phyloP scores from a whole-genome alignment of 2,113 vertebrate species.

The Egretta garzetta region DNA sequence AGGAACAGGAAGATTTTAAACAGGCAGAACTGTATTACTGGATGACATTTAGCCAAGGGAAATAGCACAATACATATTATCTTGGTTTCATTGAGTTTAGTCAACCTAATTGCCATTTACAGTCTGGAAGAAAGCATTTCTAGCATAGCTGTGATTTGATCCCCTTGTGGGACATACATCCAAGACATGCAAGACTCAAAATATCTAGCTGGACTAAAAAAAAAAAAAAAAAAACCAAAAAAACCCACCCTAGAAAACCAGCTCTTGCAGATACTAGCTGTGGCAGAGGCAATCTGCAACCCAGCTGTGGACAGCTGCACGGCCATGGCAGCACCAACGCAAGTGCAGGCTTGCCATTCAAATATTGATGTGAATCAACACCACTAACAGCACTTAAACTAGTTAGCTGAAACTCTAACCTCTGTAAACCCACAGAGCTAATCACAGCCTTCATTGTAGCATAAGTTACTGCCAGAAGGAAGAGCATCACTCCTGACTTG shows the following conservation, averaged over 20 bases:
- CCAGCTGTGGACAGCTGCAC: background rate
- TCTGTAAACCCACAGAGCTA: background rate
- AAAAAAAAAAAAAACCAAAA: accelerated
- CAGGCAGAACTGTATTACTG: background rate
- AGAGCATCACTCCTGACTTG: background rate
- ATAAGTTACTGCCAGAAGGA: background rate
- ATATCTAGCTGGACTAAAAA: background rate
- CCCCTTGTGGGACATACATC: background rate
- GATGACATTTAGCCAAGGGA: background rate
- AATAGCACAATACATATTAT: background rate
- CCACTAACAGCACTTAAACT: background rate
- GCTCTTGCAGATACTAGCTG: background rate
- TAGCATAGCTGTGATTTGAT: background rate
- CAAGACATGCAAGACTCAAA: background rate
- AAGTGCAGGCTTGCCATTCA: background rate
- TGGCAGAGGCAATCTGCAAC: background rate
- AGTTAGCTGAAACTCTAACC: background rate
- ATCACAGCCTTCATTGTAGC: background rate
- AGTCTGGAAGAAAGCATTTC: background rate
- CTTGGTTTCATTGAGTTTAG: background rate
- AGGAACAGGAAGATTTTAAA: background rate
- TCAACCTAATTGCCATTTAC: background rate
- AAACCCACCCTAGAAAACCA: background rate
- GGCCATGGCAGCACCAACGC: background rate
- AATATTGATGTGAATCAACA: background rate